Base-by-base conservation (phyloP, 2,113 vertebrate species). In the Lamprologus ornatipinnis region DNA sequence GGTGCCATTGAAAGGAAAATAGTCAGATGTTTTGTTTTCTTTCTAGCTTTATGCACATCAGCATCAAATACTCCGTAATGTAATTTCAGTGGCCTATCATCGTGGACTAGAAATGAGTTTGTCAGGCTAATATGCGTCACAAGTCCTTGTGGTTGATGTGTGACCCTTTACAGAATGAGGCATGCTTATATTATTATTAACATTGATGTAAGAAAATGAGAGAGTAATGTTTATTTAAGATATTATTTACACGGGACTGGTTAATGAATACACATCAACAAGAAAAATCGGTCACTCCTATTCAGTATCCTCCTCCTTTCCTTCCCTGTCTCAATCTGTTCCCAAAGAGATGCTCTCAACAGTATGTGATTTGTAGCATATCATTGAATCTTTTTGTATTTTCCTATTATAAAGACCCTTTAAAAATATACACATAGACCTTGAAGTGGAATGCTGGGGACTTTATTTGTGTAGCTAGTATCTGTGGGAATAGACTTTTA, bases 201-300 rank as follows among this genome's bases (percentile, higher is more conserved):
- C 63, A 68, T 1, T 58, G 28, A 21, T 26, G 26, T 31, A 84
- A 80, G n/a, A 63, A 28, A 70, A 60, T 78, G 33, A 79, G 6
- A 45, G 55, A 86, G 79, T 73, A 1, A 75, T 86, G 79, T 89
- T 92, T 93, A 86, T 85, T 92, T 86, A 91, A 87, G 42, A 80
- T 37, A 58, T 88, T 88, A 87, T 80, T 85, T 81, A 88, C 78
- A 86, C 19, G 78, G 15, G 51, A 84, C 26, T 88, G 40, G 80
- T 47, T 65, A 26, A 28, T 81, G 75, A 88, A 73, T 85, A 53
- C n/a, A 60, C 33, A 51, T 47, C 19, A 28, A 1, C 26, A 7
- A 85, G 6, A 15, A 23, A 51, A 55, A 57, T 57, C 15, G 53
- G 15, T 45, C 51, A 21, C 47, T 13, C 13, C 12, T 33, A 4